Evolutionary conservation across 2,113 vertebrate genomes (phyloP), one percentile per base, ranked within the genome.

Genomic region (Alectura lathami): DNA sequence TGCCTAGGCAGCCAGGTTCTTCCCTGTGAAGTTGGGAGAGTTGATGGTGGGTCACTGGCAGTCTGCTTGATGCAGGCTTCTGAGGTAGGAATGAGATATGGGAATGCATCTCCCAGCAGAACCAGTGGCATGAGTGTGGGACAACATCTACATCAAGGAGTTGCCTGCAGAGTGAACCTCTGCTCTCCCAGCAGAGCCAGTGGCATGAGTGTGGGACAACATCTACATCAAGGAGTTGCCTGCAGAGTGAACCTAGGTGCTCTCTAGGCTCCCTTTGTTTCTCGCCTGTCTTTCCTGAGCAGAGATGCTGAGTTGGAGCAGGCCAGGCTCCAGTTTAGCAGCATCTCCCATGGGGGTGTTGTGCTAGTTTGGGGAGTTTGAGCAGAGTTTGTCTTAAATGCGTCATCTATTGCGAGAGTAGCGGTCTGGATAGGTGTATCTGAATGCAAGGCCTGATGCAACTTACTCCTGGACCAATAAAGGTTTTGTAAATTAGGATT

Each of bases 11-110:
- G 56, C 42, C 60, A 67, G 34, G 17, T 6, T 85, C 5, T 60
- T 48, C 38, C 38, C 77, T 1, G 0, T 21, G 26, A 47, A 67
- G 50, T 50, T 2, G 0, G 8, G 29, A 85, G 26, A 34, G 60
- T 6, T 1, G 3, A 1, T 5, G 34, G 4, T n/a, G 24, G 11
- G 6, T 56, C 77, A 36, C 40, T 91, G 80, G 17, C 9, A 45
- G 15, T 74, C 45, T 51, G 12, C 34, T 36, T 40, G 62, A 21
- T 4, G 36, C 0, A 30, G 64, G 13, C 8, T 56, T 9, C 48
- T 48, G 54, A 68, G 53, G 53, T 13, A 23, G 54, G 42, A 79
- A 50, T 80, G 62, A 57, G 70, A 79, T 73, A 66, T 10, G 26
- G 15, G 32, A 76, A 63, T 0, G 1, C 79, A 50, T 43, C 56